Evolutionary conservation across 2,888 invertebrate genomes (phyloP), one percentile per base, ranked within the genome.

Genomic region (Drosophila buzzatii): DNA sequence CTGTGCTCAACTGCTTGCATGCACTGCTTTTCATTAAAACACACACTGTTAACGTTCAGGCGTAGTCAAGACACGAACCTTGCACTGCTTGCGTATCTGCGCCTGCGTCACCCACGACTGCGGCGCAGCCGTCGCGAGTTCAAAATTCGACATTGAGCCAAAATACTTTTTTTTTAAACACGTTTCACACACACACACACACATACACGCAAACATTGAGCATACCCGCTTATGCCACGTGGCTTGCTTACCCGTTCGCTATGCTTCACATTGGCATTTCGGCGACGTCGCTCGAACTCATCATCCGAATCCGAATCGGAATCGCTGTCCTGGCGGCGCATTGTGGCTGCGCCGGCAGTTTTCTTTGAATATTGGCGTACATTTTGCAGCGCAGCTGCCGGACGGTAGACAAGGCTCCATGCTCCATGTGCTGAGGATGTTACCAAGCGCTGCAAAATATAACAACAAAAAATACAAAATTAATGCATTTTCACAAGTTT

Each of bases 301-400:
- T 91, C 90, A 72, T 96, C 95, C 0, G 95, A 94, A 52, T 91
- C 91, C 14, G 95, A 94, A 67, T 95, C 95, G 41, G 94, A 95
- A 73, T 94, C 94, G 52, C 92, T 92, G 57, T 91, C 88, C 60
- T 89, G 81, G 14, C 88, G 82, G 6, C 83, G 84, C 76, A 85
- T 45, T 18, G 82, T 79, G 57, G 88, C 82, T 44, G 86, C 73
- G 56, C 75, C 69, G 5, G 74, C 73, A 8, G 65, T 70, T 79
- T 91, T 91, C 81, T 91, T 91, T n/a, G 91, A 89, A 73, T 91
- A 91, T 68, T 81, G 70, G 47, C 91, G 89, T 55, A 73, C 77
- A 20, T 75, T 66, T 64, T 75, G 74, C 35, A 80, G 35, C 56
- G 62, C 45, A 37, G 60, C 10, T 59, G 69, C 64, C 10, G 59